Evolutionary conservation across 2,113 vertebrate species (phyloP).

Genomic region (Tachycineta bicolor): DNA sequence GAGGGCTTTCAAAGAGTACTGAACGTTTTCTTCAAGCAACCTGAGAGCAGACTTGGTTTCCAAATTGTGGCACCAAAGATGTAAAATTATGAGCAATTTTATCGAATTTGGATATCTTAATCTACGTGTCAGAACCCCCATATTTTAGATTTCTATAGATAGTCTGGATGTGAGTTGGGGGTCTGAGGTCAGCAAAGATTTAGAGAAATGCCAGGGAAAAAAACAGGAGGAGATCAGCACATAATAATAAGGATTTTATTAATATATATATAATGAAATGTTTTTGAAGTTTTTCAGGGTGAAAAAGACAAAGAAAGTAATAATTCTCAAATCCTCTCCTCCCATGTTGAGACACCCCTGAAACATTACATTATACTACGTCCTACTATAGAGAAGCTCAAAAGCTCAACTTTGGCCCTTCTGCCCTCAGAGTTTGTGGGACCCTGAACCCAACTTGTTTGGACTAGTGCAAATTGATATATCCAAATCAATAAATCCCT

Average conservation of each 20-base stretch:
- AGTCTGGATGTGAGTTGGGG: not conserved
- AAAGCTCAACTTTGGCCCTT: slow-evolving; percentile 26
- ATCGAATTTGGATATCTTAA: not conserved
- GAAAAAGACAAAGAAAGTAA: not conserved
- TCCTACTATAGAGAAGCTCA: not conserved
- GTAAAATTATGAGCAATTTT: not conserved
- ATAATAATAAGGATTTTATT: not conserved
- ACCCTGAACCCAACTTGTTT: slow-evolving; percentile 9
- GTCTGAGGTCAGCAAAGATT: not conserved
- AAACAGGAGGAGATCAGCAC: not conserved
- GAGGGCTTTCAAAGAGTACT: not conserved
- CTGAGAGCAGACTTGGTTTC: not conserved
- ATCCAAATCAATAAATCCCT: slow-evolving; percentile 44
- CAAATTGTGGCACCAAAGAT: not conserved
- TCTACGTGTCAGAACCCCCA: not conserved
- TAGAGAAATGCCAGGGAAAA: not conserved
- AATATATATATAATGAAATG: not conserved
- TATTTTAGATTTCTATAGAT: not conserved
- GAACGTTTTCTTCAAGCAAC: not conserved
- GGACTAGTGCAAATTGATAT: slow-evolving; percentile 27
- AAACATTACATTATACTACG: not conserved
- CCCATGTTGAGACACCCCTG: not conserved
- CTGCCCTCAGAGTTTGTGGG: not conserved
- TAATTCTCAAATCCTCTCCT: not conserved
- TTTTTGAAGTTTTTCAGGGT: not conserved